Percentiles rank a stretch among this genome's conserved stretches.
Conservation (phyloP, 2,113 vertebrate genomes). For the Zingel zingel region DNA sequence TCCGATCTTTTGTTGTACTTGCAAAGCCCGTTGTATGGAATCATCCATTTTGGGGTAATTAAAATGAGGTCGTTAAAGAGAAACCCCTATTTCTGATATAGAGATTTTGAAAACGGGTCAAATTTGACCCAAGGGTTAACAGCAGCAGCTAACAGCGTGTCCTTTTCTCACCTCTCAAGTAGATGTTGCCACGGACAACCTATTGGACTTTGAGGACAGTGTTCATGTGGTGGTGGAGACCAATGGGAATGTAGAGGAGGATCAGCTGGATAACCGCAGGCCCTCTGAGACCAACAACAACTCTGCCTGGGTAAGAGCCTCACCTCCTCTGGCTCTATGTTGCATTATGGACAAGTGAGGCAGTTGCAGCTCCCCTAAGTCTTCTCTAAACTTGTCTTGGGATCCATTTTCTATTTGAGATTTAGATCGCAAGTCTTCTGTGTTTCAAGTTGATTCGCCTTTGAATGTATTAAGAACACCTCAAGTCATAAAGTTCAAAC, state of each 20-base stretch:
- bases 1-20: too few species aligned
- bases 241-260: conserved; percentile 65
- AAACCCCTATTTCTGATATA: too few species aligned
- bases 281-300: conserved; percentile 79
- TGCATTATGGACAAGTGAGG: neutral
- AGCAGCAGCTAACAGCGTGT: neutral
- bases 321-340: neutral
- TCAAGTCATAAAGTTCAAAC: neutral
- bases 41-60: too few species aligned
- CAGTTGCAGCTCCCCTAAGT: neutral
- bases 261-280: conserved; percentile 71
- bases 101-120: too few species aligned
- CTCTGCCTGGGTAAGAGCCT: conserved; percentile 86
- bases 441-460: neutral
- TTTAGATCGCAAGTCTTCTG: neutral
- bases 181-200: conserved; percentile 87
- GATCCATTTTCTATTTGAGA: neutral
- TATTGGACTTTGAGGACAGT: conserved; percentile 88
- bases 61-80: too few species aligned
- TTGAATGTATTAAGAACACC: too few species aligned
- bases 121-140: too few species aligned
- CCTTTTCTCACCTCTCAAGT: neutral
- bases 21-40: too few species aligned
- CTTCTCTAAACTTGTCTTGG: neutral
- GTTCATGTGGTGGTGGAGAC: conserved; percentile 72